Conservation (phyloP, 2,797 vertebrate species). For the Sebastes wilsoni region DNA sequence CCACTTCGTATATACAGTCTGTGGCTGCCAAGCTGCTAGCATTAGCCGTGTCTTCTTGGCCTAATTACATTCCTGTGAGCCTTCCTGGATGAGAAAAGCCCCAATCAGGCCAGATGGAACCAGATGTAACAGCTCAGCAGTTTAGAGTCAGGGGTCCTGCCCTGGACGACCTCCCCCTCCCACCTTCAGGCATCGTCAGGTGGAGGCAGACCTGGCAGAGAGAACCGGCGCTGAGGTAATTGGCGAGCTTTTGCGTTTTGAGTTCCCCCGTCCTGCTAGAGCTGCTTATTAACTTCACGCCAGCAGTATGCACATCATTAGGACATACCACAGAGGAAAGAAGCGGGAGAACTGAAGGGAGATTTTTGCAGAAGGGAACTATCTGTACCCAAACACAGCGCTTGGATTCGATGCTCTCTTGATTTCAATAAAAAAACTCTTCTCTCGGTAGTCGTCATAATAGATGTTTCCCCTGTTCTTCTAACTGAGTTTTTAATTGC, state of each 20-base stretch:
- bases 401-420: slow-evolving; percentile 30
- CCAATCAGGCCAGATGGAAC: slow-evolving; percentile 55
- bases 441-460: slow-evolving; percentile 19
- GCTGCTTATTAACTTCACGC: slow-evolving; percentile 63
- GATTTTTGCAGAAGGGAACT: slow-evolving; percentile 37
- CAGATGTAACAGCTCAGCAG: slow-evolving; percentile 69
- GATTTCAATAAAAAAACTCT: slow-evolving; percentile 38
- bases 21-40: neutral
- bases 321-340: slow-evolving; percentile 45
- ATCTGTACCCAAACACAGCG: slow-evolving; percentile 34
- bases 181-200: slow-evolving; percentile 47
- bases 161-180: slow-evolving; percentile 18
- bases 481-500: slow-evolving; percentile 58
- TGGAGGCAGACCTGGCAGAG: slow-evolving; percentile 54
- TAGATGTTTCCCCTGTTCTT: slow-evolving; percentile 28
- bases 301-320: slow-evolving; percentile 67
- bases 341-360: slow-evolving; percentile 35
- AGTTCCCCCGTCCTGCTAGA: slow-evolving; percentile 39
- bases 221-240: slow-evolving; percentile 52
- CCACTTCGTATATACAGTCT: too few relatives aligned
- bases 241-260: slow-evolving; percentile 47
- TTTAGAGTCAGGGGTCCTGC: slow-evolving; percentile 59
- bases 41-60: slow-evolving; percentile 38
- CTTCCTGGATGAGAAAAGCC: slow-evolving; percentile 42
- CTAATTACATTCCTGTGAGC: slow-evolving; percentile 52